Base-by-base conservation (phyloP, 2,888 invertebrate species). In the Scaptomyza parva region DNA sequence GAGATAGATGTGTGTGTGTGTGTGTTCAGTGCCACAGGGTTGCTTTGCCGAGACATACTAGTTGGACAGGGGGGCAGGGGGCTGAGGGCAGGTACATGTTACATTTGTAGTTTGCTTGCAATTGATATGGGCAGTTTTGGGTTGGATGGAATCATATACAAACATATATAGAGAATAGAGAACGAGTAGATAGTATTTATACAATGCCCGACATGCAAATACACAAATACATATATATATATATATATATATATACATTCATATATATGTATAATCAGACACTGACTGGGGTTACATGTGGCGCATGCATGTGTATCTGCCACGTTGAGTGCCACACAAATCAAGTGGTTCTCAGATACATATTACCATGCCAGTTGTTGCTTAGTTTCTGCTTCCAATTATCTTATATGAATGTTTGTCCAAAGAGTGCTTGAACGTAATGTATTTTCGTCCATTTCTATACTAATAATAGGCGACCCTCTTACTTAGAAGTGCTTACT, bases 61-160 rank as follows among this genome's bases (percentile, higher is more conserved):
- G 41, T 18, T 11, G 8, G 17, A 14, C 7, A 5, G 3, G 26
- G n/a, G 28, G 9, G 1, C 12, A 8, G 2, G 11, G 20, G 9
- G 20, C 0, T 8, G 2, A 9, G n/a, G 2, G 4, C 14, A 4
- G 41, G 35, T 20, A 43, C 69, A 62, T 57, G 57, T 60, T 64
- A 59, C 43, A 60, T 39, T 57, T 12, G 20, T 61, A 53, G 73
- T 40, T 37, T 60, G 62, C 33, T 30, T 57, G 74, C 74, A 77
- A 77, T 77, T 78, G 70, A 74, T 77, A 74, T 48, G 61, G 50
- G 2, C 52, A 60, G 65, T 28, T 30, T 24, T 14, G 44, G 51
- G 41, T 54, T 50, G 33, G 20, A 60, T n/a, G n/a, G 54, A 51
- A 55, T 51, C 58, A 58, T 37, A 67, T 45, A n/a, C n/a, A n/a